Percentiles rank a stretch among this genome's conserved stretches.
These are phyloP conservation scores for Hoplodrina ambigua DNA, from an alignment of 2,888 invertebrate genomes.

Conservation along the genomic window DNA sequence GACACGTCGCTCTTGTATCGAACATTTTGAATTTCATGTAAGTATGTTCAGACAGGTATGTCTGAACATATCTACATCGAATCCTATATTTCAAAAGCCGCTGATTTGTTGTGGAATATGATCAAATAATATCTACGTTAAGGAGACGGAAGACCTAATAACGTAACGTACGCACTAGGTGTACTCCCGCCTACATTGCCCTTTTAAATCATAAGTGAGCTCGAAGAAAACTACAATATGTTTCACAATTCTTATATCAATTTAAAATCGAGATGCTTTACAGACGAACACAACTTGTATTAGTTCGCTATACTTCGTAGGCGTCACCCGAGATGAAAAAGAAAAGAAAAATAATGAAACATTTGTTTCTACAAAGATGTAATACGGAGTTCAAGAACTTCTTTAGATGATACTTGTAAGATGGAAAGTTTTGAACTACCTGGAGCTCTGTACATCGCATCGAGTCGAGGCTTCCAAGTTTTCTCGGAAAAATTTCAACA, in stretches of 20 bases:
- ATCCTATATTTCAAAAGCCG: no score
- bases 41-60: no score
- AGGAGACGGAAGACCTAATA: no score
- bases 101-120: no score
- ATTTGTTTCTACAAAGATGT: slow-evolving; percentile 1
- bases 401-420: background rate
- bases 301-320: background rate
- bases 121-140: no score
- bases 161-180: no score
- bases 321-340: background rate
- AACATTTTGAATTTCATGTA: background rate
- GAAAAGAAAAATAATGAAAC: background rate
- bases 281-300: background rate
- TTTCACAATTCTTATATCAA: background rate
- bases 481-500: background rate
- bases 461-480: background rate
- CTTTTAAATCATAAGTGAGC: no score
- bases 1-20: background rate
- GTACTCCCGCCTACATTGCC: no score
- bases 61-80: no score
- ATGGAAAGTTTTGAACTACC: slow-evolving; percentile 4
- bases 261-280: background rate
- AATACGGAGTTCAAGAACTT: slow-evolving; percentile 6
- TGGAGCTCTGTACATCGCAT: background rate
- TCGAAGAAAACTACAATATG: background rate